Evolutionary conservation across 1,140 invertebrate genomes (phyloP), one percentile per base, ranked within the genome.

Genomic region (Bombus superbus): DNA sequence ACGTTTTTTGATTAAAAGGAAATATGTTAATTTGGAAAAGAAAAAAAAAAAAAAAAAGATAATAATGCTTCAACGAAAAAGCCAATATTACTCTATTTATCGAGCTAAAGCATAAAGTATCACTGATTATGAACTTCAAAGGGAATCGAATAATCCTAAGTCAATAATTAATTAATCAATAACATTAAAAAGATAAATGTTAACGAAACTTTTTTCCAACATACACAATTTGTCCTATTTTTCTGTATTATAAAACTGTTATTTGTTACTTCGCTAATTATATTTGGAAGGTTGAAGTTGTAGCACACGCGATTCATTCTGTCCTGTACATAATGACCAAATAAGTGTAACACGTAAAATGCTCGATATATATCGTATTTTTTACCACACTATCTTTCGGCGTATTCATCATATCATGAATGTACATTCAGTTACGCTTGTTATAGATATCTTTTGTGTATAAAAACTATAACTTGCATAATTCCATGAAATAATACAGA

Each of bases 131-230:
- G 40, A 81, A 66, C 47, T 47, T 32, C 25, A 32, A 80, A 69
- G 22, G 6, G 38, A 77, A 42, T 57, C 74, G 81, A 83, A 77
- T 79, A 71, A 72, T 72, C 53, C 53, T 25, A 85, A 71, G 68
- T 72, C 53, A 59, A 57, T 72, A 80, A 77, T 72, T 62, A 44
- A 62, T 84, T 35, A 72, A 53, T 53, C 22, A 53, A 53, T 53
- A 53, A 72, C n/a, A 5, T 69, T 80, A 72, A 71, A n/a, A 6
- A 2, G 47, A 82, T 76, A 18, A 78, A 77, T 35, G 75, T 71
- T 42, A 69, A 42, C 42, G 69, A 40, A 42, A 9, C 18, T 35
- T 68, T 77, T 35, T 69, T 75, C 44, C 76, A 44, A 69, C 6
- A 25, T 25, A 11, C 8, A 15, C 28, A 66, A 42, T 40, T 47